phyloP scores from a whole-genome alignment of 1,140 invertebrate genomes.

The Drosophila sulfurigaster region DNA sequence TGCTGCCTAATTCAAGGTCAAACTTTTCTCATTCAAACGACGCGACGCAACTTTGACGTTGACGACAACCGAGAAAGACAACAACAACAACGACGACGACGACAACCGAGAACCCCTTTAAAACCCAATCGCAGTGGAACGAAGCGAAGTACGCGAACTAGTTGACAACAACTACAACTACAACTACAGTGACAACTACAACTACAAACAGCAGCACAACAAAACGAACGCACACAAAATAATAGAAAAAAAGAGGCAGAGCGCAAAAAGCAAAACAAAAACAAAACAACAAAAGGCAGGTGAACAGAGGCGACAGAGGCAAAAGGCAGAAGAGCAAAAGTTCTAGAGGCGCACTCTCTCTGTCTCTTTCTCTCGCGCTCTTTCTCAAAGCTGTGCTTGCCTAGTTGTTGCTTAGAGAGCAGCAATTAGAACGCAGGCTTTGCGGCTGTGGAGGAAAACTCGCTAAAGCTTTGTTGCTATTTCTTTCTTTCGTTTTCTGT shows the following conservation, averaged over 20 bases:
- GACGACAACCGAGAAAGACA: constrained; percentile 41
- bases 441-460: constrained; percentile 10
- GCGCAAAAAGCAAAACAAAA: constrained; percentile 32
- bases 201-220: constrained; percentile 13
- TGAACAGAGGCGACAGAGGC: constrained; percentile 22
- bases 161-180: constrained; percentile 69
- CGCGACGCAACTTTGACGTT: constrained; percentile 10
- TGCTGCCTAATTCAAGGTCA: constrained; percentile 71
- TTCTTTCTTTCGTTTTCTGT: constrained; percentile 18
- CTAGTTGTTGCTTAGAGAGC: constrained; percentile 28
- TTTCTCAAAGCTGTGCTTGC: constrained; percentile 48
- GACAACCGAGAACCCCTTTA: constrained; percentile 66
- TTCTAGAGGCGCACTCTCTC: constrained; percentile 28
- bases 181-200: constrained; percentile 61
- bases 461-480: constrained; percentile 58
- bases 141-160: constrained; percentile 67
- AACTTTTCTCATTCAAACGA: constrained; percentile 76
- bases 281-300: constrained; percentile 44
- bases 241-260: constrained; percentile 36
- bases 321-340: constrained; percentile 32
- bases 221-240: constrained; percentile 30
- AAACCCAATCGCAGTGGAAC: constrained; percentile 6
- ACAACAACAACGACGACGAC: constrained; percentile 29
- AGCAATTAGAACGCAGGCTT: constrained; percentile 50
- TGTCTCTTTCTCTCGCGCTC: too few species aligned